A percentile compares a stretch with the other conserved stretches of the same genome.
These are phyloP conservation scores for Bolborhynchus lineola DNA, from an alignment of 2,113 vertebrate species.

Conservation along the genomic window DNA sequence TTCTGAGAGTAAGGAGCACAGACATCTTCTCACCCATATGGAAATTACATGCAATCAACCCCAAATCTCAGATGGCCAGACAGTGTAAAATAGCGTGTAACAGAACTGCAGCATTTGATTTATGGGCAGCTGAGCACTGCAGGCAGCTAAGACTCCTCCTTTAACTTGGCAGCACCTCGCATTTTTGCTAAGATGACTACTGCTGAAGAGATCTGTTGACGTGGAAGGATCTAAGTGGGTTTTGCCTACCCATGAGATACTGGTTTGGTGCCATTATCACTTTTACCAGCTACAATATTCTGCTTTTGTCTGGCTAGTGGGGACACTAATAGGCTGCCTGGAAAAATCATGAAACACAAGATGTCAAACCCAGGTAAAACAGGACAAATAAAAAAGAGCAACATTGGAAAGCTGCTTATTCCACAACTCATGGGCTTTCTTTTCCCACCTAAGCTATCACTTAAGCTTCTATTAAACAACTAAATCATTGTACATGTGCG, in stretches of 20 bases:
- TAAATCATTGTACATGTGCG: not conserved
- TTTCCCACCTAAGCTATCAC: not conserved
- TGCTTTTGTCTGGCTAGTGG: not conserved
- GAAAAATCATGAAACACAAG: not conserved
- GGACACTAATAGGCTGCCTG: not conserved
- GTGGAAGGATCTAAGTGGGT: not conserved
- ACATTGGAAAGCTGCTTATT: not conserved
- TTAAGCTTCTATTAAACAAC: not conserved
- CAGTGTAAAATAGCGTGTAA: not conserved
- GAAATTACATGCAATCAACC: not conserved
- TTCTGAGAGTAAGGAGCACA: not conserved
- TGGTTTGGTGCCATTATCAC: not conserved
- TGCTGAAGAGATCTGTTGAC: not conserved
- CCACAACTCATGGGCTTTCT: not conserved
- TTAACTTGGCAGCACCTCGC: not conserved
- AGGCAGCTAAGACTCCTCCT: not conserved
- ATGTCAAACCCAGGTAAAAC: not conserved
- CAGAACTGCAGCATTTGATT: not conserved
- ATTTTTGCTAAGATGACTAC: not conserved
- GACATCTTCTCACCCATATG: not conserved
- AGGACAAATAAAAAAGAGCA: not conserved
- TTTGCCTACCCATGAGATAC: not conserved
- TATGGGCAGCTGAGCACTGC: constrained; percentile 10
- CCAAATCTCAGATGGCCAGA: not conserved
- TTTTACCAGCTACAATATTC: not conserved